phyloP scores from a whole-genome alignment of 92 coral and sea anemone species.

The Zoanthus gigantus region DNA sequence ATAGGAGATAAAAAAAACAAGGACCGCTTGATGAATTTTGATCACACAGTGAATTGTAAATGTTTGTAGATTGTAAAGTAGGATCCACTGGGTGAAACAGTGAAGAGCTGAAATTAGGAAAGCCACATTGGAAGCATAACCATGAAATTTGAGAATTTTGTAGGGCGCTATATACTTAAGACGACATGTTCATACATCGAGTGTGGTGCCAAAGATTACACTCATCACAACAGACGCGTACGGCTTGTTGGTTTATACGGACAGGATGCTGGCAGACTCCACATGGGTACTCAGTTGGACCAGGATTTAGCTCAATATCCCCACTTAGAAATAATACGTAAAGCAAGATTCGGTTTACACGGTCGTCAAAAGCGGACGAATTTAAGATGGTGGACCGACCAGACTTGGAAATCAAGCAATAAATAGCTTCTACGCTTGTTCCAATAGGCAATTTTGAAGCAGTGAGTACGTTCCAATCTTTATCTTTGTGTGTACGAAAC shows the following conservation, averaged over 20 bases:
- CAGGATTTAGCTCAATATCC: constrained; percentile 4
- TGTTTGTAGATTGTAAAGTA: constrained; percentile 9
- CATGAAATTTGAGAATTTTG: not conserved
- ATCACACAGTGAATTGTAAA: not conserved
- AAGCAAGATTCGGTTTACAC: not conserved
- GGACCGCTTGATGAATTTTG: not conserved
- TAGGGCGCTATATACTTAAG: constrained; percentile 1
- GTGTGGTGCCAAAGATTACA: not conserved
- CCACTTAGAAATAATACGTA: not conserved
- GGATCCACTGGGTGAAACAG: not conserved
- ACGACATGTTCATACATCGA: constrained; percentile 2
- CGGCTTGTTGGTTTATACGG: not conserved
- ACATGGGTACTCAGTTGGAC: not conserved
- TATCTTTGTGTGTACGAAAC: not conserved
- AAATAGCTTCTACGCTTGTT: not conserved
- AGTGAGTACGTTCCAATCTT: not conserved
- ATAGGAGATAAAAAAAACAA: not conserved
- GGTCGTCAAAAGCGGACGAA: not conserved
- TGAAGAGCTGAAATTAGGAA: constrained; percentile 25
- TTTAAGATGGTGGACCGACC: not conserved
- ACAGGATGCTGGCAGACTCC: constrained; percentile 7
- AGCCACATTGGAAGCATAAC: constrained; percentile 5
- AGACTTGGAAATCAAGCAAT: not conserved
- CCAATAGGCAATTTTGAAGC: not conserved
- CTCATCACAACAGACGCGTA: not conserved